A percentile compares a stretch with the other conserved stretches of the same genome.
Evolutionary conservation across 2,113 vertebrate genomes (phyloP).

Genomic region (Octodon degus): DNA sequence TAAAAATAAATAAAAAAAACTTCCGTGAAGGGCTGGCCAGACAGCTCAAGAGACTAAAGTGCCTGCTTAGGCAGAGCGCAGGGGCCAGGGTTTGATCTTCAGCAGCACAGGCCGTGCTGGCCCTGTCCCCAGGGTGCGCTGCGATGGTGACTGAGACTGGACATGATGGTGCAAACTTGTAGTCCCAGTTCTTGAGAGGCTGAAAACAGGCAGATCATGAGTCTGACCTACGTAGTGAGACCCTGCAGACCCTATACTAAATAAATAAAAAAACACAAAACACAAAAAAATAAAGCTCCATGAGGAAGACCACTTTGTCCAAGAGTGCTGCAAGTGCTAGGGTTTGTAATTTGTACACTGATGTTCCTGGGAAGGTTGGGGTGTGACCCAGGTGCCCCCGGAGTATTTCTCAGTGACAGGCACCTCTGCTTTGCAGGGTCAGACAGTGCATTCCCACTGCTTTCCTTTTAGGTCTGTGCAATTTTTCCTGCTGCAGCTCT

Average conservation of each 20-base stretch:
- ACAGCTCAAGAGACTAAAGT: too few relatives aligned
- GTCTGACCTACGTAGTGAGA: too few relatives aligned
- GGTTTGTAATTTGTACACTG: not conserved
- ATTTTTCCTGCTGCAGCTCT: not conserved
- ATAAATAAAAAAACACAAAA: not conserved
- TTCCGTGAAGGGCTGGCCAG: not conserved
- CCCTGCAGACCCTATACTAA: too few relatives aligned
- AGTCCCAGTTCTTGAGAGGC: too few relatives aligned
- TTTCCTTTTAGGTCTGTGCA: not conserved
- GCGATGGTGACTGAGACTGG: too few relatives aligned
- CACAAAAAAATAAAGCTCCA: not conserved
- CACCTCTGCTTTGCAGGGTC: not conserved
- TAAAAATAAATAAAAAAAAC: not conserved
- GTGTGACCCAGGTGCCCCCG: not conserved
- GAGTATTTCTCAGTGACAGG: conserved; percentile 5
- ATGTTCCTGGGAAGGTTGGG: not conserved
- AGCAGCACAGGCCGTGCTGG: too few relatives aligned
- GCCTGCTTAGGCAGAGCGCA: too few relatives aligned
- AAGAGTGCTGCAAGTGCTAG: not conserved
- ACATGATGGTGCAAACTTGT: too few relatives aligned
- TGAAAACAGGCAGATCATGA: too few relatives aligned
- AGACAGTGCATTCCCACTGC: not conserved
- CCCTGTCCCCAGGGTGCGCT: too few relatives aligned
- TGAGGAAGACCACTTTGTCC: not conserved
- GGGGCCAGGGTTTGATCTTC: too few relatives aligned